Base-by-base conservation (phyloP, 92 coral and sea anemone genomes). In the Plumapathes pennacea region DNA sequence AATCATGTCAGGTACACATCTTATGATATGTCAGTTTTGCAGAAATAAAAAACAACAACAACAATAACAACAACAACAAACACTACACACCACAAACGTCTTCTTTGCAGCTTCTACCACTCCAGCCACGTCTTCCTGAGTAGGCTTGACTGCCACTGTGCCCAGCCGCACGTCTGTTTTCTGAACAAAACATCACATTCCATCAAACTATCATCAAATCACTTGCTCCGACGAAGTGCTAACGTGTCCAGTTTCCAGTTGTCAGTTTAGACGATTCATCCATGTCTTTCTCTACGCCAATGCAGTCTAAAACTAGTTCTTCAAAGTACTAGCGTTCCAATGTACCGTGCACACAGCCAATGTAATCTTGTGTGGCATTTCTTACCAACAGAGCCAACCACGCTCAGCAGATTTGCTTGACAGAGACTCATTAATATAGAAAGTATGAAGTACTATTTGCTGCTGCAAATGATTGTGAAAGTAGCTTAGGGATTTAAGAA, bases 61-160 rank as follows among this genome's bases (percentile, higher is more conserved):
- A 0, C 9, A 20, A 3, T 6, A 0, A 33, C 18, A 6, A 19
- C 19, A 5, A 0, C 32, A 14, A 9, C 0, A 48, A 19, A 48
- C 10, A n/a, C 19, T 48, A 3, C 24, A 11, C 23, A 71, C 79
- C 70, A 49, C 34, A 39, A 81, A 81, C 3, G 75, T 60, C 43
- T 39, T 72, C 50, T 60, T 75, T 10, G 86, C 85, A 39, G 96
- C 96, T 24, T 82, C 96, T 46, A 81, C 77, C 10, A 87, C 96
- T 21, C 86, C 83, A 10, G 72, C 65, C 96, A 89, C 82, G 69
- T 87, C 86, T 1, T 74, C 41, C n/a, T n/a, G n/a, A 1, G 84
- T 86, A 22, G 85, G 80, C 28, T 69, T 69, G 0, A 87, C 78
- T 25, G 65, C 38, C 9, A 87, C 89, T 18, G 70, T 46, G 25